Evolutionary conservation across 37 sponge, comb jelly and placozoan genomes (phyloP).

Genomic region (Cladorhizidae sp.): DNA sequence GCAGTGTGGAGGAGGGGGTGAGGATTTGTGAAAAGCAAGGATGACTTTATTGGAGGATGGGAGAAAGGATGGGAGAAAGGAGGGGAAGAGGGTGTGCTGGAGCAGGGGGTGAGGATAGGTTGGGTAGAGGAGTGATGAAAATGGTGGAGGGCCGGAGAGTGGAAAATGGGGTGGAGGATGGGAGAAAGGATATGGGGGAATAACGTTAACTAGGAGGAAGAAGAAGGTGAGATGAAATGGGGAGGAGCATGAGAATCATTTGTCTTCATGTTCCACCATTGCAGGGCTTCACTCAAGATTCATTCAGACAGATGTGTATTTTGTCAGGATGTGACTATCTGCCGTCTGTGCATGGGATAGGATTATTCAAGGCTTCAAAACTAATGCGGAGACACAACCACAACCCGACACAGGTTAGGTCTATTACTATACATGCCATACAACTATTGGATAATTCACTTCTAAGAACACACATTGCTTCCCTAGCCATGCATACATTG

Average conservation of each 20-base stretch:
- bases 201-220: background rate
- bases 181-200: background rate
- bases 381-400: slow-evolving; percentile 77
- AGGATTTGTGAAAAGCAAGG: no score
- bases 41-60: no score
- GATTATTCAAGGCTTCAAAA: slow-evolving; percentile 88
- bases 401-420: slow-evolving; percentile 68
- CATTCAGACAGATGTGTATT: slow-evolving; percentile 97
- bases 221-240: background rate
- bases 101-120: no score
- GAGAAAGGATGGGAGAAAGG: no score
- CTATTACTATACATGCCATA: no score
- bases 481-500: no score
- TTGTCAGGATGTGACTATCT: slow-evolving; percentile 99
- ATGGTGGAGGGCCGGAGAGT: background rate
- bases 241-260: background rate
- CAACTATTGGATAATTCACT: background rate
- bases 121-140: no score
- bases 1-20: no score
- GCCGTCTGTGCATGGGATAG: slow-evolving; percentile 87
- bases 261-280: background rate
- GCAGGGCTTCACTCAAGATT: slow-evolving; percentile 70
- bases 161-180: background rate
- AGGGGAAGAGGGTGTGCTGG: no score
- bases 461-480: no score